Percentiles rank a stretch among this genome's conserved stretches.
Conservation (phyloP, 1,140 invertebrate species). For the Drosophila azteca region DNA sequence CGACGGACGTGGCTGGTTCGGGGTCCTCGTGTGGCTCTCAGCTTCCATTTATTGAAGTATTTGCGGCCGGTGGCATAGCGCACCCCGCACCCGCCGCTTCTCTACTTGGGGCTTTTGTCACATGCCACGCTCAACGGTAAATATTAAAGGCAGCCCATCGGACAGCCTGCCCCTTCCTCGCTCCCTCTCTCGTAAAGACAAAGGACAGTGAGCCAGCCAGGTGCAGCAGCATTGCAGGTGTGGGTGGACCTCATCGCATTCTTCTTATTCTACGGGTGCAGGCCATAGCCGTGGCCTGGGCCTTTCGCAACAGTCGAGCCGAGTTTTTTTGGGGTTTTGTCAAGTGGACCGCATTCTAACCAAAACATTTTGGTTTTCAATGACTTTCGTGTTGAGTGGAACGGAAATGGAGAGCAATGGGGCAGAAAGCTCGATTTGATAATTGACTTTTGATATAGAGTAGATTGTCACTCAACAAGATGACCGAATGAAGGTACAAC, state of each 20-base stretch:
- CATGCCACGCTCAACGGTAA: constrained; percentile 28
- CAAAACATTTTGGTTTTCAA: constrained; percentile 41
- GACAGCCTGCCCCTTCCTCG: not conserved
- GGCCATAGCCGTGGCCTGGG: too few relatives aligned
- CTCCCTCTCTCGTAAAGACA: too few relatives aligned
- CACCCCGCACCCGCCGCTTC: not conserved
- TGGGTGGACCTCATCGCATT: not conserved
- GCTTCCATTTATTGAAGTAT: constrained; percentile 5
- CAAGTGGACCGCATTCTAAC: constrained; percentile 43
- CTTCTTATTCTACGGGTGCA: constrained; percentile 20
- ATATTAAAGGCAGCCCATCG: constrained; percentile 44
- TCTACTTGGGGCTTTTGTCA: constrained; percentile 9
- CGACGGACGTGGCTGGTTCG: not conserved
- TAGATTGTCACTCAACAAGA: constrained; percentile 1
- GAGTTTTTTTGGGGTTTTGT: constrained; percentile 26
- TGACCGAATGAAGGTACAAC: not conserved
- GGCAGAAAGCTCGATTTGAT: constrained; percentile 11
- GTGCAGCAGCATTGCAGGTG: not conserved
- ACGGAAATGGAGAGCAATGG: not conserved
- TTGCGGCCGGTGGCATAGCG: constrained; percentile 7
- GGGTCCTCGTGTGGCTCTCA: constrained; percentile 11
- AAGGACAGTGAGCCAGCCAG: too few relatives aligned
- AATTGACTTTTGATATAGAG: constrained; percentile 22
- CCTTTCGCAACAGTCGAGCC: not conserved
- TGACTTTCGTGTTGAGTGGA: constrained; percentile 28